Conservation (phyloP, 1,140 invertebrate species). For the Drosophila orena region DNA sequence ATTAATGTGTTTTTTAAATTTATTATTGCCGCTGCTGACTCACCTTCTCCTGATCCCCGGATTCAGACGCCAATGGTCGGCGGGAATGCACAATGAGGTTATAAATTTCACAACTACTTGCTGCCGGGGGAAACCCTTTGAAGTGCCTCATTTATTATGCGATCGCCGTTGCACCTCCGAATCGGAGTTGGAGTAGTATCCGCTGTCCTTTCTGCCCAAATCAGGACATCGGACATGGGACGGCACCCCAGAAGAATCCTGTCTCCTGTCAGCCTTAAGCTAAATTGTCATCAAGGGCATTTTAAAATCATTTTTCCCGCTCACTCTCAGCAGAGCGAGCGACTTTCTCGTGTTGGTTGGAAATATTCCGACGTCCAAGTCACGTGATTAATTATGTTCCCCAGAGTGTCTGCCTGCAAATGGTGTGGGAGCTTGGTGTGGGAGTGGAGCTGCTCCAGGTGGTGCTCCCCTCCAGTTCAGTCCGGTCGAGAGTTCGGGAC, state of each 20-base stretch:
- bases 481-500: too few relatives aligned
- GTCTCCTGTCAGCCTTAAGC: constrained; percentile 44
- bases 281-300: constrained; percentile 73
- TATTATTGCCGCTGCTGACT: constrained; percentile 73
- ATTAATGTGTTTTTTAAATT: constrained; percentile 83
- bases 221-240: constrained; percentile 17
- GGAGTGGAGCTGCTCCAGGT: neutral
- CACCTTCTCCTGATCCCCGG: constrained; percentile 32
- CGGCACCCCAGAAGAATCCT: constrained; percentile 15
- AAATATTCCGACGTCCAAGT: constrained; percentile 52
- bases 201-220: constrained; percentile 4
- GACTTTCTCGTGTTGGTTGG: constrained; percentile 47
- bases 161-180: constrained; percentile 55
- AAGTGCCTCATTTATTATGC: constrained; percentile 75
- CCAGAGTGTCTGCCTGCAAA: neutral
- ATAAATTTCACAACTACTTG: constrained; percentile 67
- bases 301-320: constrained; percentile 61
- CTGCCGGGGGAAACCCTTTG: constrained; percentile 31
- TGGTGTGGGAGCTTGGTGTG: neutral
- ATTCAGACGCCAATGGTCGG: constrained; percentile 2
- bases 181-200: neutral
- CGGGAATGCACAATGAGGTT: constrained; percentile 72
- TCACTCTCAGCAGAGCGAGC: constrained; percentile 1
- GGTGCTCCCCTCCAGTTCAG: neutral
- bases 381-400: constrained; percentile 58